phyloP scores from a whole-genome alignment of 2,797 vertebrate genomes.

The Lagodon rhomboides region DNA sequence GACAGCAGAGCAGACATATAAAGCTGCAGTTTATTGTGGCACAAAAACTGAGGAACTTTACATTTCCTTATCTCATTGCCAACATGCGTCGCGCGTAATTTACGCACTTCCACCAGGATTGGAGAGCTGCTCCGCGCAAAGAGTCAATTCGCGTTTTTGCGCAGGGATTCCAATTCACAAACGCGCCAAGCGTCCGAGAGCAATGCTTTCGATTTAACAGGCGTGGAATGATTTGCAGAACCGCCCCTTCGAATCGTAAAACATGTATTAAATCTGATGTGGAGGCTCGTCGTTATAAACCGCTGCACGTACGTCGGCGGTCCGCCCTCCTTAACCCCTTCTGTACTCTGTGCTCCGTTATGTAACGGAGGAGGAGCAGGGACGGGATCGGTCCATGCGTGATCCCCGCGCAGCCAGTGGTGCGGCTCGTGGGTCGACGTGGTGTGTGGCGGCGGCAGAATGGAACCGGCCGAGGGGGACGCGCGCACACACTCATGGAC shows the following conservation, averaged over 20 bases:
- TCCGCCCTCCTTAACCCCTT: not conserved
- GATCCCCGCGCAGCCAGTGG: constrained; percentile 5
- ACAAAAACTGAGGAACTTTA: not conserved
- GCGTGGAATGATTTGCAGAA: not conserved
- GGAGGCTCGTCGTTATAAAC: not conserved
- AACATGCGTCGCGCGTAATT: constrained; percentile 25
- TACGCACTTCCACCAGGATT: constrained; percentile 25
- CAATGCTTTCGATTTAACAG: not conserved
- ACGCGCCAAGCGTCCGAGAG: not conserved
- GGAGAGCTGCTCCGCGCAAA: not conserved
- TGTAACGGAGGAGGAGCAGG: constrained; percentile 24
- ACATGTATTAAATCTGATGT: not conserved
- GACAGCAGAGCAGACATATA: not conserved
- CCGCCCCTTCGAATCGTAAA: not conserved
- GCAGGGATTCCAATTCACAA: not conserved
- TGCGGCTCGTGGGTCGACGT: constrained; percentile 1
- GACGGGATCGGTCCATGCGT: not conserved
- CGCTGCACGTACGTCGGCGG: constrained; percentile 32
- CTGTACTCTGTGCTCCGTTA: constrained; percentile 16
- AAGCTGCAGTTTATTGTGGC: not conserved
- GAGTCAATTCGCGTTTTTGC: not conserved
- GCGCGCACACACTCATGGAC: constrained; percentile 3
- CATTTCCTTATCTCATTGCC: not conserved
- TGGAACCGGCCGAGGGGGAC: not conserved
- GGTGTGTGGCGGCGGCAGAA: constrained; percentile 1